A percentile compares a stretch with the other conserved stretches of the same genome.
These are phyloP conservation scores for Hipparchia semele DNA, from an alignment of 2,888 invertebrate genomes.

Conservation along the genomic window DNA sequence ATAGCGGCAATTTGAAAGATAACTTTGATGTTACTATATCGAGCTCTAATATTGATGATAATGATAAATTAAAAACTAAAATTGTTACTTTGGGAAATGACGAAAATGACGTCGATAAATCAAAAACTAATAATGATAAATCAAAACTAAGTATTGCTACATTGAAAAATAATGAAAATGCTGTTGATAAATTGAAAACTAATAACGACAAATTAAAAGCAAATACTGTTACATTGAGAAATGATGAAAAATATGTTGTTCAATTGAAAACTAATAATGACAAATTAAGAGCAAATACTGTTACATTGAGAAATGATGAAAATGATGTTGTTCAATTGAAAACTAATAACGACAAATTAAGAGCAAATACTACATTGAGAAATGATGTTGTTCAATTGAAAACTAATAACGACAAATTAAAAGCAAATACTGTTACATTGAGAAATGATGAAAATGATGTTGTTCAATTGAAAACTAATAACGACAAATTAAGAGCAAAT, in stretches of 20 bases:
- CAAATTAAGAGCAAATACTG: background rate
- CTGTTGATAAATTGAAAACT: background rate
- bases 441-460: background rate
- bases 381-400: background rate
- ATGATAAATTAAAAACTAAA: background rate
- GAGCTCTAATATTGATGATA: background rate
- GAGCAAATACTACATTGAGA: background rate
- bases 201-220: background rate
- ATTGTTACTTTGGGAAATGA: background rate
- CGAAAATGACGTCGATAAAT: background rate
- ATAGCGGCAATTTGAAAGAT: background rate
- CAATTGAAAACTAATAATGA: background rate
- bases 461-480: background rate
- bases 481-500: background rate
- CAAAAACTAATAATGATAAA: background rate
- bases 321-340: background rate
- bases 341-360: background rate
- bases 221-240: background rate
- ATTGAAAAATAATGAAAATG: background rate
- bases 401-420: background rate
- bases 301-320: background rate
- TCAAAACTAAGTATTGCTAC: background rate
- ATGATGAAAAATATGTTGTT: background rate
- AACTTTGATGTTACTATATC: background rate
- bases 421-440: background rate